phyloP scores from a whole-genome alignment of 2,888 invertebrate species.

The Chrysodeixis includens region DNA sequence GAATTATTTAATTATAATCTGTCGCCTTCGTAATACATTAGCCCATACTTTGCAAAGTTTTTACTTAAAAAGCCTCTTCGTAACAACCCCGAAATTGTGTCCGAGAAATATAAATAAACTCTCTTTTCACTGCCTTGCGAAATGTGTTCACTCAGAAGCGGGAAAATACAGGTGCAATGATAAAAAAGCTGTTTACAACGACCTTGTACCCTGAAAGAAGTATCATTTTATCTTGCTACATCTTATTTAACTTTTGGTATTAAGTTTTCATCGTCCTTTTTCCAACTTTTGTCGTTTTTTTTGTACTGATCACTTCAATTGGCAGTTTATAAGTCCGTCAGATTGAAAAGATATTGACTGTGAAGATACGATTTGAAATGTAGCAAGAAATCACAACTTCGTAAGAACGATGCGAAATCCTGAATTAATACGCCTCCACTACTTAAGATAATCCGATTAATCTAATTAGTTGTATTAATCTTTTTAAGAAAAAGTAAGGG shows the following conservation, averaged over 20 bases:
- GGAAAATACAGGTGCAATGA: neutral
- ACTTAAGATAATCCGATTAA: too few species aligned
- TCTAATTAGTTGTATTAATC: too few species aligned
- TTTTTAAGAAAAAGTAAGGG: too few species aligned
- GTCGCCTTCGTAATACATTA: neutral
- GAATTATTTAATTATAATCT: neutral
- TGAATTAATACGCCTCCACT: too few species aligned
- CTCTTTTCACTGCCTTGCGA: neutral
- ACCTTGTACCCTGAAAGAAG: neutral
- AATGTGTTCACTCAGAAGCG: neutral
- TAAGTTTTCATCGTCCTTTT: too few species aligned
- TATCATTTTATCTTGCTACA: neutral
- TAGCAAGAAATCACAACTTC: too few species aligned
- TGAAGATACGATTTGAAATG: too few species aligned
- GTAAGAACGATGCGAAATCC: too few species aligned
- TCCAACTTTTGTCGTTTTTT: too few species aligned
- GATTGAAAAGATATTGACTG: too few species aligned
- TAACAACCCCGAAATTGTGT: neutral
- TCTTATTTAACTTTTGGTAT: neutral
- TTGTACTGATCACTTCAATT: too few species aligned
- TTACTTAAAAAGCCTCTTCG: neutral
- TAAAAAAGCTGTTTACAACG: slow-evolving; percentile 3
- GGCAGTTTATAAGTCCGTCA: too few species aligned
- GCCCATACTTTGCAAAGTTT: neutral
- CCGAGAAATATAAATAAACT: neutral